Percentiles rank a stretch among this genome's conserved stretches.
These are phyloP conservation scores for Siniperca scherzeri DNA, from an alignment of 2,797 vertebrate species.

Conservation along the genomic window DNA sequence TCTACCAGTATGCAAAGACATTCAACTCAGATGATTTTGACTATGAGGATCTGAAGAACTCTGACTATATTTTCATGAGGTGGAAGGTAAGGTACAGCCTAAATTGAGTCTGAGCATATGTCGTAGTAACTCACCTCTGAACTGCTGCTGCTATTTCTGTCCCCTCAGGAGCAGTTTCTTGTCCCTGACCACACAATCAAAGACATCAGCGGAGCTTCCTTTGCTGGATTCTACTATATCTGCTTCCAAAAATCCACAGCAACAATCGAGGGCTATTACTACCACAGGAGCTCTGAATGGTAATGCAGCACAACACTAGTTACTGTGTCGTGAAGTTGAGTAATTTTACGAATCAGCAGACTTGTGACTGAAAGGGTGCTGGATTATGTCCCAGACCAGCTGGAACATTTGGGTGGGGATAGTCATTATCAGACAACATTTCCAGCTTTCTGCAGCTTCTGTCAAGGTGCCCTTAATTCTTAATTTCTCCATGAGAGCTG, in stretches of 20 bases:
- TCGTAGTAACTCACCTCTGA: neutral
- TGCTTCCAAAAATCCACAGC: slow-evolving; percentile 99
- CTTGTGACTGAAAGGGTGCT: neutral
- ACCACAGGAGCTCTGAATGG: slow-evolving; percentile 98
- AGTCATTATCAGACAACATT: neutral
- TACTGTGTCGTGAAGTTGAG: neutral
- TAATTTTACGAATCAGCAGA: neutral
- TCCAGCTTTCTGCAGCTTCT: slow-evolving; percentile 18
- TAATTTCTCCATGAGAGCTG: slow-evolving; percentile 1
- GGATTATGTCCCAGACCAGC: slow-evolving; percentile 16
- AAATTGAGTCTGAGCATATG: neutral
- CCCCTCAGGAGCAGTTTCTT: slow-evolving; percentile 94
- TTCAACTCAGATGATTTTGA: slow-evolving; percentile 99
- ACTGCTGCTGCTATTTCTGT: slow-evolving; percentile 1
- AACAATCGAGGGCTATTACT: slow-evolving; percentile 98
- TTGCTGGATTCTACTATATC: slow-evolving; percentile 99
- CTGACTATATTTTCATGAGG: slow-evolving; percentile 98
- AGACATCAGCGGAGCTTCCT: slow-evolving; percentile 99
- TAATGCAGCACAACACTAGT: slow-evolving; percentile 72
- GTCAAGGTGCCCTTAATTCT: neutral
- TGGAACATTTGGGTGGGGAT: neutral
- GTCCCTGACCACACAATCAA: slow-evolving; percentile 99
- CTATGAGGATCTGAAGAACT: slow-evolving; percentile 96
- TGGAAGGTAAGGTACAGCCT: slow-evolving; percentile 91
- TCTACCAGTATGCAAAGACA: slow-evolving; percentile 98